A percentile compares a stretch with the other conserved stretches of the same genome.
Conservation (phyloP, 2,113 vertebrate species). For the Gadus macrocephalus region DNA sequence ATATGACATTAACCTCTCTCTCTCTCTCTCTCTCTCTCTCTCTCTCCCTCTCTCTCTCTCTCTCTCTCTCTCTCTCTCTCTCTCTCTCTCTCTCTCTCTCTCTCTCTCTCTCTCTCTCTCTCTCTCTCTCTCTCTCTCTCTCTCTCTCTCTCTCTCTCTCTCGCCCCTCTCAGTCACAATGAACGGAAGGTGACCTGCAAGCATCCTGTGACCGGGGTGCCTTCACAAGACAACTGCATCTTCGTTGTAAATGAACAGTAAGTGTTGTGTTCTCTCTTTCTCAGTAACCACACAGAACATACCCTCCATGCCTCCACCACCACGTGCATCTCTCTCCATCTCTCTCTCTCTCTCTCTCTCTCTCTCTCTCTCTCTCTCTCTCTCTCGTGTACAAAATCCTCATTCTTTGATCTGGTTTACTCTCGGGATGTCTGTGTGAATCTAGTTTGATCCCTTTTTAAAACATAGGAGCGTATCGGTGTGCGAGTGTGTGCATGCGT, state of each 20-base stretch:
- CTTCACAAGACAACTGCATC: slow-evolving; percentile 97
- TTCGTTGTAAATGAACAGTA: slow-evolving; percentile 98
- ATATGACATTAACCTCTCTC: not conserved
- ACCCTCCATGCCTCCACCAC: not conserved
- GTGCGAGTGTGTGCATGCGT: too few species aligned
- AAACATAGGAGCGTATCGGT: too few species aligned
- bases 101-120: slow-evolving; percentile 15
- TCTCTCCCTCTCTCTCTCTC: not conserved
- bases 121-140: slow-evolving; percentile 11
- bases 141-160: not conserved
- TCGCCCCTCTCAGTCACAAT: slow-evolving; percentile 80
- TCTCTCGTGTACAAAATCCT: not conserved
- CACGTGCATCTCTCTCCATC: slow-evolving; percentile 1
- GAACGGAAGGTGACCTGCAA: slow-evolving; percentile 97
- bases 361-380: too few species aligned
- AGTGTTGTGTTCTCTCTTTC: slow-evolving; percentile 61
- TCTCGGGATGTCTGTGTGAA: too few species aligned
- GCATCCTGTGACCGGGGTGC: slow-evolving; percentile 88
- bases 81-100: not conserved
- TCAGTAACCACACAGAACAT: not conserved
- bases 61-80: too few species aligned
- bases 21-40: not conserved
- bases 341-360: too few species aligned
- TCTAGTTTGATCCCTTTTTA: too few species aligned
- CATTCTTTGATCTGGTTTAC: too few species aligned